phyloP scores from a whole-genome alignment of 2,113 vertebrate species.

The Beaufortia kweichowensis region DNA sequence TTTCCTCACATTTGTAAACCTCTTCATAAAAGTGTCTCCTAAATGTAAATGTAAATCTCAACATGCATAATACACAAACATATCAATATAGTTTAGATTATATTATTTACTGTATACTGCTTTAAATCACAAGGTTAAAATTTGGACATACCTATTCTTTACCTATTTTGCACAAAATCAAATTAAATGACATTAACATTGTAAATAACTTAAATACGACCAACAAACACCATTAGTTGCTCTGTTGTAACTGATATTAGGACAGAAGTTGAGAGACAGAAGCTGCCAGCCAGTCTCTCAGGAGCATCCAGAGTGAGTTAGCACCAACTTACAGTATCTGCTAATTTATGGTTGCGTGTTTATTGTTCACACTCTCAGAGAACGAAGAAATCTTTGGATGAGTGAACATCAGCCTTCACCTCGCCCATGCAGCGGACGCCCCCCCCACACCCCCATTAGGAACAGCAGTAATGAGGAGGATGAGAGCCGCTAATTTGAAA shows the following conservation, averaged over 20 bases:
- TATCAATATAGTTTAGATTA: too few relatives aligned
- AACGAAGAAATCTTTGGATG: constrained; percentile 52
- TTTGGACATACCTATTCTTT: too few relatives aligned
- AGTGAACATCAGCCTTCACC: constrained; percentile 27
- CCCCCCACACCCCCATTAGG: constrained; percentile 45
- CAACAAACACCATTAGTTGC: background rate
- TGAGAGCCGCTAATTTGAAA: constrained; percentile 91
- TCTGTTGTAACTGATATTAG: background rate
- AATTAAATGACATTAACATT: too few relatives aligned
- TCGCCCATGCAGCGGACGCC: constrained; percentile 38
- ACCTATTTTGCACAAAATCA: too few relatives aligned
- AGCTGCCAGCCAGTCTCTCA: constrained; percentile 37
- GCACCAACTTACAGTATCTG: constrained; percentile 44
- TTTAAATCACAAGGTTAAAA: too few relatives aligned
- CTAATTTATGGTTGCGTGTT: constrained; percentile 44
- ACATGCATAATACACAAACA: too few relatives aligned
- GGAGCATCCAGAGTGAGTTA: constrained; percentile 3
- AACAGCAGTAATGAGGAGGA: constrained; percentile 83
- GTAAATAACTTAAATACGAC: too few relatives aligned
- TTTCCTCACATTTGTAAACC: too few relatives aligned
- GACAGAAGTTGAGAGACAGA: constrained; percentile 2
- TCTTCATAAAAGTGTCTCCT: too few relatives aligned
- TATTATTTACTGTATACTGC: too few relatives aligned
- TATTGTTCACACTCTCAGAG: constrained; percentile 31
- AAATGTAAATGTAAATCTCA: too few relatives aligned